Conservation (phyloP, 2,113 vertebrate species). For the Amblyopsis rosae region DNA sequence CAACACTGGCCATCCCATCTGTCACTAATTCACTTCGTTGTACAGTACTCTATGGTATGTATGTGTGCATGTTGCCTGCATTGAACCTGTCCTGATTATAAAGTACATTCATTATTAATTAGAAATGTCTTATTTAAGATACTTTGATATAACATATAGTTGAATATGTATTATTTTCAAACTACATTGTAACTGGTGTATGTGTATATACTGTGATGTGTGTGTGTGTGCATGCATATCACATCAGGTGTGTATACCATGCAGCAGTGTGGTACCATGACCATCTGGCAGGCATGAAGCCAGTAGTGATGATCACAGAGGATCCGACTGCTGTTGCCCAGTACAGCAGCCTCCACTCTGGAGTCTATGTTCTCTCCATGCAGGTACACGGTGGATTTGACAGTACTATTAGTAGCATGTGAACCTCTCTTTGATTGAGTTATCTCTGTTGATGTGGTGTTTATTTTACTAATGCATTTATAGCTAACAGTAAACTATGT, state of each 20-base stretch:
- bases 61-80: too few relatives aligned
- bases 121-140: too few relatives aligned
- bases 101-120: too few relatives aligned
- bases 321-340: constrained; percentile 79
- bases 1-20: too few relatives aligned
- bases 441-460: background rate
- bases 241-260: constrained; percentile 88
- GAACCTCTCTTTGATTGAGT: background rate
- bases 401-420: background rate
- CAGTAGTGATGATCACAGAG: constrained; percentile 94
- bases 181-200: background rate
- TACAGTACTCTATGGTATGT: too few relatives aligned
- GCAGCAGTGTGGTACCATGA: constrained; percentile 93
- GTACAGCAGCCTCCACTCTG: constrained; percentile 84
- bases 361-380: constrained; percentile 91
- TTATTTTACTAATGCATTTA: too few relatives aligned
- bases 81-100: too few relatives aligned
- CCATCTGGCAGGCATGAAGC: constrained; percentile 86
- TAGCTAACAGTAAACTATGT: too few relatives aligned
- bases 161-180: too few relatives aligned
- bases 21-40: too few relatives aligned
- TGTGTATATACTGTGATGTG: constrained; percentile 7
- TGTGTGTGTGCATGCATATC: constrained; percentile 49
- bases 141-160: too few relatives aligned
- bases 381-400: constrained; percentile 73